These are phyloP conservation scores for Drosophila ogumai DNA, from an alignment of 1,140 invertebrate genomes.

Conservation along the genomic window DNA sequence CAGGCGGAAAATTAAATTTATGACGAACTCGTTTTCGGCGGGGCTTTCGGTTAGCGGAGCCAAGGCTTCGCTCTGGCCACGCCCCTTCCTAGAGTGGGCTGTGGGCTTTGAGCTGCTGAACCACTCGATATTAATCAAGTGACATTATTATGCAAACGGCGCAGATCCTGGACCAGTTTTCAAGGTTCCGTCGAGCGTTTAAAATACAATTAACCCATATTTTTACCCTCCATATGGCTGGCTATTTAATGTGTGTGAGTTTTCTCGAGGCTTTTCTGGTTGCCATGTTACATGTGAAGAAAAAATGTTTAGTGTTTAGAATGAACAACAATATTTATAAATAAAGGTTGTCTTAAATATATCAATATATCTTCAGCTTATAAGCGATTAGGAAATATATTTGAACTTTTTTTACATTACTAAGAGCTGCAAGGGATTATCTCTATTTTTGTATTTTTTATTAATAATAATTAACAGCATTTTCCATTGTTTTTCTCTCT, in stretches of 20 bases:
- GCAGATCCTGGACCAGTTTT: slow-evolving; percentile 72
- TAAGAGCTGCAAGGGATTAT: background rate
- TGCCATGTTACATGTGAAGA: background rate
- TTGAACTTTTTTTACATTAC: background rate
- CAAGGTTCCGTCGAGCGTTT: slow-evolving; percentile 76
- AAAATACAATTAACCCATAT: slow-evolving; percentile 81
- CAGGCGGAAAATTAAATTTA: slow-evolving; percentile 62
- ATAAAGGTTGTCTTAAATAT: too few species aligned
- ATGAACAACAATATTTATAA: too few species aligned
- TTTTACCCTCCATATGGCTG: slow-evolving; percentile 2
- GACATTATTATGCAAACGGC: slow-evolving; percentile 75
- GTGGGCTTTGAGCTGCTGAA: background rate
- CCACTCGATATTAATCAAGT: slow-evolving; percentile 75
- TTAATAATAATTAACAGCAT: too few species aligned
- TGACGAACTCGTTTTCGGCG: slow-evolving; percentile 59
- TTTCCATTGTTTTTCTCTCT: slow-evolving; percentile 2
- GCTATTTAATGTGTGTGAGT: slow-evolving; percentile 26
- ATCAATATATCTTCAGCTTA: too few species aligned
- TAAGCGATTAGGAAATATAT: background rate
- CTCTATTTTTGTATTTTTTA: too few species aligned
- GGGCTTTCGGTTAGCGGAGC: slow-evolving; percentile 11
- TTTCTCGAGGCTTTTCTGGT: slow-evolving; percentile 26
- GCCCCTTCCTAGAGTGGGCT: slow-evolving; percentile 45
- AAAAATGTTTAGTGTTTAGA: background rate
- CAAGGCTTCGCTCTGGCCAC: slow-evolving; percentile 28